Evolutionary conservation across 2,888 invertebrate genomes (phyloP).

Genomic region (Antheraea yamamai): DNA sequence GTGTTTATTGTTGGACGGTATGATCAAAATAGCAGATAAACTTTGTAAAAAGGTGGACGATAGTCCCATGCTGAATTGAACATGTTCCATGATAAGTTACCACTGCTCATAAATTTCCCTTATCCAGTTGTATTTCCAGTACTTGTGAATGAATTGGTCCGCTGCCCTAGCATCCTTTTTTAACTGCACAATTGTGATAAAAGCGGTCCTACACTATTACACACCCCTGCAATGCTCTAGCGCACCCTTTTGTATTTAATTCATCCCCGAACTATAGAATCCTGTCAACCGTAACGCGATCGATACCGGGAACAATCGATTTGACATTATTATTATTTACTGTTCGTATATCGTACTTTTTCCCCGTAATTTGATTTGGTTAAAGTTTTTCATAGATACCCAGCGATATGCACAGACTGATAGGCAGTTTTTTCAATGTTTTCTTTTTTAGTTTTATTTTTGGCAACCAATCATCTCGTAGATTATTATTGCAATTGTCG

Average conservation of each 20-base stretch:
- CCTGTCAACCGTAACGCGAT: conserved; percentile 19
- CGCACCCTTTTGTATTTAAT: conserved; percentile 20
- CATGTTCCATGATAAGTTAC: too few species aligned
- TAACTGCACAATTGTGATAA: not conserved
- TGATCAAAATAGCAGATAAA: too few species aligned
- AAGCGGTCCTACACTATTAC: not conserved
- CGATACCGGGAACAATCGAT: conserved; percentile 17
- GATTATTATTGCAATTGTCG: too few species aligned
- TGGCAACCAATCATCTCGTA: too few species aligned
- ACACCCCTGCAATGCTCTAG: conserved; percentile 18
- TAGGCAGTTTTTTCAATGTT: too few species aligned
- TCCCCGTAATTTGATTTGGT: not conserved
- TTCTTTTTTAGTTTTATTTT: too few species aligned
- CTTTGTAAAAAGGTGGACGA: too few species aligned
- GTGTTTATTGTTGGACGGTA: too few species aligned
- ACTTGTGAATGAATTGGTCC: not conserved
- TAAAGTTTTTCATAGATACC: not conserved
- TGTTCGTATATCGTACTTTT: not conserved
- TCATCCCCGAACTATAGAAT: conserved; percentile 16
- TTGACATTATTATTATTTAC: conserved; percentile 15
- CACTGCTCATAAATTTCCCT: not conserved
- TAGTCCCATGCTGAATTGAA: not conserved
- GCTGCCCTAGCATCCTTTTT: conserved; percentile 1
- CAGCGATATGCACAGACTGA: too few species aligned
- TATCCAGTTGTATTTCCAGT: not conserved